These are phyloP conservation scores for Stigmatopora nigra DNA, from an alignment of 2,113 vertebrate genomes.

Conservation along the genomic window DNA sequence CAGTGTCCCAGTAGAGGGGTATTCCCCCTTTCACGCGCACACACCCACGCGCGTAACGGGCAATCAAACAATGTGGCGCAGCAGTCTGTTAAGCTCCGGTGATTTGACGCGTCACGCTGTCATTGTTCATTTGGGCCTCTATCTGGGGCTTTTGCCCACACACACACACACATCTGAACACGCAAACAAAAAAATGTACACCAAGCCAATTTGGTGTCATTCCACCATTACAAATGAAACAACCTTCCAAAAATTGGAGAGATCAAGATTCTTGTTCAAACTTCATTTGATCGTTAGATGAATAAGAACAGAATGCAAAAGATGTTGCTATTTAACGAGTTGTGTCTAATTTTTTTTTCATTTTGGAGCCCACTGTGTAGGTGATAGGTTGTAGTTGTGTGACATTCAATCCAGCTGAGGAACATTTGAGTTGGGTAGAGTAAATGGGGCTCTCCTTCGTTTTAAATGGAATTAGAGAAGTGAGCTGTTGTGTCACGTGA, in stretches of 20 bases:
- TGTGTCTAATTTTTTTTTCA: too few species aligned
- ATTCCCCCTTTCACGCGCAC: constrained; percentile 50
- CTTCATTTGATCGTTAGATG: too few species aligned
- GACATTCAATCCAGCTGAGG: too few species aligned
- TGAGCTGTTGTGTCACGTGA: too few species aligned
- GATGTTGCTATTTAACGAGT: too few species aligned
- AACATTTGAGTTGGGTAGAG: too few species aligned
- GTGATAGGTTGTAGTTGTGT: too few species aligned
- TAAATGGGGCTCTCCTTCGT: too few species aligned
- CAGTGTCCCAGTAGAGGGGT: constrained; percentile 59
- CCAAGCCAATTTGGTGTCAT: constrained; percentile 27
- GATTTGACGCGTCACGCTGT: constrained; percentile 35
- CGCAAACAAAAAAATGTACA: not conserved
- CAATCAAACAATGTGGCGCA: constrained; percentile 24
- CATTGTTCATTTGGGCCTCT: constrained; percentile 29
- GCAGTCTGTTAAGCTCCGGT: constrained; percentile 20
- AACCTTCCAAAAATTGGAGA: not conserved
- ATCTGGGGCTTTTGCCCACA: not conserved
- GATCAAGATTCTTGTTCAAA: too few species aligned
- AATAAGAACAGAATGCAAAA: too few species aligned
- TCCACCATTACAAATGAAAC: constrained; percentile 27
- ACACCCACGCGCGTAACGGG: not conserved
- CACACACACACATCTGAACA: constrained; percentile 1
- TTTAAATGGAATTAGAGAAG: too few species aligned
- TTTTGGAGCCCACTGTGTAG: too few species aligned